Base-by-base conservation (phyloP, 2,113 vertebrate species). In the Chroicocephalus ridibundus region DNA sequence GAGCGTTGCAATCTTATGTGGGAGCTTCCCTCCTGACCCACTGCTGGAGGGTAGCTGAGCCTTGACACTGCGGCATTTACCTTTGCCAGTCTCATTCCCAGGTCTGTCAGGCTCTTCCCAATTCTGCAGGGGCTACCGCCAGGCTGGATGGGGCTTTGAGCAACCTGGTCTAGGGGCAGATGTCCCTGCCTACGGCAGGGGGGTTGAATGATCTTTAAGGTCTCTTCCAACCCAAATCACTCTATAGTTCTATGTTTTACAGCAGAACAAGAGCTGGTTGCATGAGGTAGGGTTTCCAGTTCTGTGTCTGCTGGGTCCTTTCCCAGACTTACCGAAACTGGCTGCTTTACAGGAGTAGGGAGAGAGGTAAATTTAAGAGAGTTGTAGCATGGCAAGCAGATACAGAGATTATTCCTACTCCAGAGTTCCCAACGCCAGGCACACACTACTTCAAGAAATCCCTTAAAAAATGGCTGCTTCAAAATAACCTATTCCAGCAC, bases 351-450 rank as follows among this genome's bases (percentile, higher is more conserved):
- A 79, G 27, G n/a, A 29, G 27, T 6, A 74, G 13, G 0, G 1
- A 66, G 34, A 86, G 15, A 9, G 32, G 24, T 64, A 82, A 47
- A 78, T 72, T 47, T 36, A 49, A 60, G 47, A 65, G 58, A 71
- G 46, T 8, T 5, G 3, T 7, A 77, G 60, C 27, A 47, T 4
- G 27, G 47, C 22, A 49, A 64, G n/a, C 20, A 78, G 42, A 86
- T 62, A 62, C 0, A 1, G 49, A 34, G 34, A 80, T 72, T 93
- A 89, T 74, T 91, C 90, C 83, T 72, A 26, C 54, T 78, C 71
- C 0, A 0, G 64, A 34, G 68, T 34, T 79, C 66, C 70, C 49
- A 66, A n/a, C 9, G 38, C 70, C 68, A 46, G 0, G 0, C 32
- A 51, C 62, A 60, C 9, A 10, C 29, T 51, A n/a, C 49, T 85